These are phyloP conservation scores for Sciurus carolinensis DNA, from an alignment of 2,797 vertebrate species.

Conservation along the genomic window DNA sequence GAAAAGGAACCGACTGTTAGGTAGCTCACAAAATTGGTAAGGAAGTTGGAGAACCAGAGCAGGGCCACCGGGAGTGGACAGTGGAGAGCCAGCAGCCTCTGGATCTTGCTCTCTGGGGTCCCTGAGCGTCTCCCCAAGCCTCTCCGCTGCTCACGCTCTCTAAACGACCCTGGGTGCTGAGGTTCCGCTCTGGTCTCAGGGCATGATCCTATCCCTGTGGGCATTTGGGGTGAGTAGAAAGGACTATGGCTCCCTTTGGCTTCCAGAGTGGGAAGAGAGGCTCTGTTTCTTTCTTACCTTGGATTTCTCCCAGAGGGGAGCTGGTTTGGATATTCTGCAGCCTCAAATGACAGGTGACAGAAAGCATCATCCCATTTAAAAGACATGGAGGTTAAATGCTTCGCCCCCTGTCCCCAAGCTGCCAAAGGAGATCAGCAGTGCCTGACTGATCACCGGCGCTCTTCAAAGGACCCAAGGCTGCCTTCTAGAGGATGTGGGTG, in stretches of 20 bases:
- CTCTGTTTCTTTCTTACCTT: slow-evolving; percentile 7
- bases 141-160: neutral
- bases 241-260: neutral
- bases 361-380: neutral
- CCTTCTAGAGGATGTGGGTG: neutral
- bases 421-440: neutral
- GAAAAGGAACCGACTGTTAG: neutral
- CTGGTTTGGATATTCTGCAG: neutral
- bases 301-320: neutral
- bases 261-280: neutral
- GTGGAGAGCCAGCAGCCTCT: neutral
- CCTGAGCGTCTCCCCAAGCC: too few species aligned
- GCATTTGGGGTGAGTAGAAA: neutral
- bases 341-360: neutral
- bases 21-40: neutral
- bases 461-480: too few species aligned
- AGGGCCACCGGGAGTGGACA: neutral
- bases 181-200: too few species aligned
- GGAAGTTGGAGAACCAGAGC: neutral
- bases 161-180: neutral
- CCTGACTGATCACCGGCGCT: fast-evolving
- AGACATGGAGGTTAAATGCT: neutral
- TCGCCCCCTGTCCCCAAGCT: neutral
- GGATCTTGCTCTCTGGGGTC: neutral
- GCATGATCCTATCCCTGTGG: neutral